Evolutionary conservation across 2,113 vertebrate species (phyloP).

Genomic region (Antechinus stuartii): DNA sequence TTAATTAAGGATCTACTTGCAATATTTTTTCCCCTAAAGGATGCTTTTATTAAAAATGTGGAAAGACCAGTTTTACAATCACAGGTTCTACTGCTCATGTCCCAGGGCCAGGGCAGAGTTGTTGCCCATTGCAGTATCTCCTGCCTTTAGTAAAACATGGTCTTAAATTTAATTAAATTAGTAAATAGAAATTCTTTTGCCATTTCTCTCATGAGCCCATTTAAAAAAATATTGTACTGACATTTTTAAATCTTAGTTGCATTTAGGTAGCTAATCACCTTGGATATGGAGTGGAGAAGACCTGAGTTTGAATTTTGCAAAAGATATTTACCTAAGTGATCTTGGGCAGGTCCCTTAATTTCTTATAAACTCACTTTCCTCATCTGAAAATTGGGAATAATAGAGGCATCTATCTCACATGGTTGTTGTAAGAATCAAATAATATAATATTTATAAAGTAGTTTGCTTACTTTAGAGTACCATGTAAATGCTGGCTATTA

Average conservation of each 20-base stretch:
- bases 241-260: neutral
- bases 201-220: neutral
- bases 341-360: neutral
- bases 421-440: neutral
- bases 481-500: neutral
- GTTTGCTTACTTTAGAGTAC: neutral
- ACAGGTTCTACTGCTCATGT: neutral
- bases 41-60: neutral
- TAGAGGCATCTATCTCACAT: neutral
- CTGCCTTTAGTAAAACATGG: neutral
- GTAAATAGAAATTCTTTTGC: neutral
- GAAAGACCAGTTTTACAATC: neutral
- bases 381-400: neutral
- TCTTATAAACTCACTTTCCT: neutral
- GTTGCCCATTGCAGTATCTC: neutral
- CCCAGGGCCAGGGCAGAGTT: neutral
- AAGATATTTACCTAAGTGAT: neutral
- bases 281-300: neutral
- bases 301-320: neutral
- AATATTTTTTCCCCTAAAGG: neutral
- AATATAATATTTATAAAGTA: neutral
- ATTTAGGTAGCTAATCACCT: neutral
- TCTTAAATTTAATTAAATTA: neutral
- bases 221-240: neutral
- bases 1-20: conserved; percentile 27